Percentiles rank a stretch among this genome's conserved stretches.
Conservation (phyloP, 2,113 vertebrate species). For the Odocoileus virginianus region DNA sequence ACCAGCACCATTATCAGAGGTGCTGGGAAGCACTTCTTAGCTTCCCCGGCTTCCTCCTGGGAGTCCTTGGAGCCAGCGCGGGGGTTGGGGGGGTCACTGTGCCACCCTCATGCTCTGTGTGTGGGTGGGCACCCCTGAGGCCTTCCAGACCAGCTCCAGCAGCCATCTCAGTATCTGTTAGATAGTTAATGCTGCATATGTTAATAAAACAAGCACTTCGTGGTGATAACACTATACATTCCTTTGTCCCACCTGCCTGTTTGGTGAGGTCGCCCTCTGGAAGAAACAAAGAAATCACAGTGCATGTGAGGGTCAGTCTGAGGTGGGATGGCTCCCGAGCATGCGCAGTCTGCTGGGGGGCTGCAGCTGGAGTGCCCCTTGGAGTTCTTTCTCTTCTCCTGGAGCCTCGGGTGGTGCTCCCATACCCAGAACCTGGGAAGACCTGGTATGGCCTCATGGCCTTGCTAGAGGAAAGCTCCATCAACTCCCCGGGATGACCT, state of each 20-base stretch:
- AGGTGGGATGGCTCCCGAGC: neutral
- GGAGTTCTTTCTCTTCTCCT: neutral
- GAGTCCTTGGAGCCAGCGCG: fast-evolving
- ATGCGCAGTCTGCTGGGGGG: fast-evolving
- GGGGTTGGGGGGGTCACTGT: neutral
- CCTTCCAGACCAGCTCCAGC: neutral
- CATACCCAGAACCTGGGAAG: neutral
- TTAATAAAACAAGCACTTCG: neutral
- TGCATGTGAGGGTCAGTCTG: neutral
- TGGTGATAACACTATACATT: neutral
- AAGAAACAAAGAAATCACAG: neutral
- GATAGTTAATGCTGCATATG: too few species aligned
- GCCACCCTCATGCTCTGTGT: fast-evolving
- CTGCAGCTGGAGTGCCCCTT: too few species aligned
- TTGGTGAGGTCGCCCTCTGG: neutral
- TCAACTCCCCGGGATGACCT: neutral
- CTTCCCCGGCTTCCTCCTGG: neutral
- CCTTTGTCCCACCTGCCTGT: neutral
- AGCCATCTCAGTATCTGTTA: too few species aligned
- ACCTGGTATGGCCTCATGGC: neutral
- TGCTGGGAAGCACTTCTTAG: neutral
- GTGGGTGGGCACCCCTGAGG: neutral
- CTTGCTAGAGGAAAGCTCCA: neutral
- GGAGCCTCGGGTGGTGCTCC: neutral
- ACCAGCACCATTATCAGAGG: neutral